Conservation (phyloP, 1,140 invertebrate species). For the Apis dorsata region DNA sequence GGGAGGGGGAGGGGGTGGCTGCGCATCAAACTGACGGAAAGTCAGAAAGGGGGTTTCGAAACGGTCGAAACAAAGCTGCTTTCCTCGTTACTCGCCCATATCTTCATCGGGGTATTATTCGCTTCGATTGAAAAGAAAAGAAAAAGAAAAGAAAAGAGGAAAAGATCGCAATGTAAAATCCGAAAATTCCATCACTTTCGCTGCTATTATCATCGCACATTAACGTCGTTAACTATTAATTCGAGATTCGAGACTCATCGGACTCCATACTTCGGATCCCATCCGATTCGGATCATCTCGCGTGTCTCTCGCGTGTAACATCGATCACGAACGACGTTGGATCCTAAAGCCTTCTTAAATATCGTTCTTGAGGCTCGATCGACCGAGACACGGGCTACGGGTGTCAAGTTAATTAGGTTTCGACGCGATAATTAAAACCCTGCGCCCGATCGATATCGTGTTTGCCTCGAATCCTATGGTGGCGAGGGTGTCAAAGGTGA, state of each 20-base stretch:
- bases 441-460: slow-evolving; percentile 45
- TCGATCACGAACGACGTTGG: not conserved
- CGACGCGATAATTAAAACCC: slow-evolving; percentile 52
- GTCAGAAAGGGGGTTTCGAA: not conserved
- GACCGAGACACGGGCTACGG: slow-evolving; percentile 12
- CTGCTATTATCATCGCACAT: no score
- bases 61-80: not conserved
- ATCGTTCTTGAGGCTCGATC: slow-evolving; percentile 18
- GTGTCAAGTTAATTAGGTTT: slow-evolving; percentile 42
- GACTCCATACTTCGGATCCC: no score
- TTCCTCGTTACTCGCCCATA: not conserved
- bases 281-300: not conserved
- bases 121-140: no score
- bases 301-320: not conserved
- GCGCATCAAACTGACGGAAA: slow-evolving; percentile 17
- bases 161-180: no score
- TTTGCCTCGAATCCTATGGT: slow-evolving; percentile 41
- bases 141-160: no score
- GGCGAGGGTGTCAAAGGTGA: slow-evolving; percentile 39
- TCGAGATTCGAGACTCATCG: not conserved
- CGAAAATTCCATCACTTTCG: no score
- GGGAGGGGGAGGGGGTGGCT: not conserved
- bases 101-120: no score
- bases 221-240: no score
- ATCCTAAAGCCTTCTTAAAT: not conserved